Conservation (phyloP, 2,113 vertebrate genomes). For the Vidua chalybeata region DNA sequence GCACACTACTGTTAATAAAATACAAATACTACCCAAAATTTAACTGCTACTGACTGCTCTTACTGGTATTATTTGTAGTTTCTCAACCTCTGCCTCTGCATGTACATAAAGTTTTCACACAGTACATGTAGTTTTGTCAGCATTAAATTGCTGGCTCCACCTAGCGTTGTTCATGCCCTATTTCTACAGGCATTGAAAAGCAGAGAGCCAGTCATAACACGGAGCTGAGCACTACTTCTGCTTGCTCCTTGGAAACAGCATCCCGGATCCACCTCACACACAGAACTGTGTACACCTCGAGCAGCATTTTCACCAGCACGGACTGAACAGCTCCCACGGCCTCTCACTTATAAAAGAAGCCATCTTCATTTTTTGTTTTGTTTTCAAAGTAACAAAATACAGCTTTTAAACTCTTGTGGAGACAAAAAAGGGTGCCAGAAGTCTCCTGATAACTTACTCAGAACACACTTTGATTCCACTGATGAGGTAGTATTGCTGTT, state of each 20-base stretch:
- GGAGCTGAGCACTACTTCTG: not conserved
- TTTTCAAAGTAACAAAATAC: not conserved
- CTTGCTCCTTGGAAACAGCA: not conserved
- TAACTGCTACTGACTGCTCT: not conserved
- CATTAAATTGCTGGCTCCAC: conserved; percentile 22
- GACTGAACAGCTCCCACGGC: not conserved
- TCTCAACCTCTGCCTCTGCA: not conserved
- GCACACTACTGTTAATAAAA: not conserved
- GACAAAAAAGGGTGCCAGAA: not conserved
- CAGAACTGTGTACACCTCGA: not conserved
- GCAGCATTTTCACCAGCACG: not conserved
- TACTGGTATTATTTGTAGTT: not conserved
- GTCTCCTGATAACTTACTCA: not conserved
- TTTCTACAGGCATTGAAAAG: not conserved
- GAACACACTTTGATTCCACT: not conserved
- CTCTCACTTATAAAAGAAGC: not conserved
- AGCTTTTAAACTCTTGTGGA: not conserved
- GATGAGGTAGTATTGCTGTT: not conserved
- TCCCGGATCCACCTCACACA: not conserved
- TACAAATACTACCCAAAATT: not conserved
- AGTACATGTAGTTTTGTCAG: not conserved
- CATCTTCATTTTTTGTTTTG: not conserved
- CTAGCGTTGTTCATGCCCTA: conserved; percentile 1
- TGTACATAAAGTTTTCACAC: not conserved
- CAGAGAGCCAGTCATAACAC: fast-evolving